Evolutionary conservation across 2,797 vertebrate genomes (phyloP), one percentile per base, ranked within the genome.

Genomic region (Erethizon dorsatum): DNA sequence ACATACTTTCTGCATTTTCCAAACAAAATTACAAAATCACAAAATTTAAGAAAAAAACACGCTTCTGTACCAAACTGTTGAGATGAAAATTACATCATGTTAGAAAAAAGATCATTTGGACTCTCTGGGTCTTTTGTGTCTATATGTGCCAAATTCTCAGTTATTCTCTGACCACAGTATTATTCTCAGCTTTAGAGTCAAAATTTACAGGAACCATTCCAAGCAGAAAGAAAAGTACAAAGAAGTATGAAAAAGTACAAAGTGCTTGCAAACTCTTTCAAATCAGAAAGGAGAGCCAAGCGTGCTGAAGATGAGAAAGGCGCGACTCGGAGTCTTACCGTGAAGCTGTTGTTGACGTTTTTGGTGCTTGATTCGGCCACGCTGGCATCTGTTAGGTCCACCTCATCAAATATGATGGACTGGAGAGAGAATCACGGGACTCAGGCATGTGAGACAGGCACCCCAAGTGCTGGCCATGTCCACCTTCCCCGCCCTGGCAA

Each of bases 261-360:
- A 57, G 31, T 15, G 88, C 33, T 83, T 59, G 56, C 37, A 83
- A 10, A 28, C 4, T 0, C 26, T 37, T 50, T 78, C 65, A 52
- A 59, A 94, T 37, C 2, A 61, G 52, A 67, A 77, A 56, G 41
- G 50, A 65, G 87, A 83, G 79, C 22, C 47, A 78, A 41, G 31
- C 0, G 4, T 12, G 61, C 56, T 9, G 26, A 71, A 50, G 65
- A 89, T 4, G 50, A 77, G 20, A 88, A 90, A 5, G 37, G 56
- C 52, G 92, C 59, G 5, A 57, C 18, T 5, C 28, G 9, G 88
- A 95, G 41, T 94, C 99, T 99, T 99, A 99, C 99, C 41, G 99
- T 99, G 97, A 99, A 99, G 98, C 99, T 99, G 99, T 99, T 99
- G 99, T 99, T 99, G 97, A 99, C 98, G 97, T 99, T 99, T 98